Evolutionary conservation across 2,888 invertebrate species (phyloP), one percentile per base, ranked within the genome.

Genomic region (Ornithoptera priamus): DNA sequence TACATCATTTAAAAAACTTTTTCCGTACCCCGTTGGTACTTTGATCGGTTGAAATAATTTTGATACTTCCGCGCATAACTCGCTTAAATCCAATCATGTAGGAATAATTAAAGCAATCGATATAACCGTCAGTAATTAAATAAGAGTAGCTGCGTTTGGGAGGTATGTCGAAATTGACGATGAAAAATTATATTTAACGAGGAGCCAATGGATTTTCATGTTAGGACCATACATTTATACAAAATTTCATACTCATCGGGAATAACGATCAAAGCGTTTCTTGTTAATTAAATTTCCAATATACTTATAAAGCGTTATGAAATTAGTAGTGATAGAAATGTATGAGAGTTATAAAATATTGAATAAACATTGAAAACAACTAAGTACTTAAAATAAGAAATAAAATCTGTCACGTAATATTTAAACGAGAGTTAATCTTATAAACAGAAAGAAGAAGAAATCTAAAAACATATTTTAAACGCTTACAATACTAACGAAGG

Each of bases 91-190:
- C 57, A 58, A 58, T 58, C 7, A 58, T 22, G 57, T 22, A 2
- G 12, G 22, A 24, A 22, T 58, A 58, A 58, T 58, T 58, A 58
- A 58, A 10, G 57, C 57, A 7, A 58, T 58, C 57, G 57, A 22
- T 58, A 22, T 58, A n/a, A 15, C n/a, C 57, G 22, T 58, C 22
- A 58, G 22, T 58, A 24, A 58, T 58, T 58, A 58, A 58, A 58
- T 58, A 7, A 57, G 57, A 20, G n/a, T 15, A 58, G 22, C 22
- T 10, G 7, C 57, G 57, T 18, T 57, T 20, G 57, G 8, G 57
- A 20, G 57, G 57, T 57, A 57, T 57, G 20, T 58, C 22, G 22
- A 24, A 58, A 58, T 22, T 22, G n/a, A 58, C n/a, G 22, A 58
- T 22, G 57, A 20, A 24, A 58, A 58, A 58, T 58, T 6, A 30